Evolutionary conservation across 2,113 vertebrate species (phyloP), one percentile per base, ranked within the genome.

Genomic region (Oryzias javanicus): DNA sequence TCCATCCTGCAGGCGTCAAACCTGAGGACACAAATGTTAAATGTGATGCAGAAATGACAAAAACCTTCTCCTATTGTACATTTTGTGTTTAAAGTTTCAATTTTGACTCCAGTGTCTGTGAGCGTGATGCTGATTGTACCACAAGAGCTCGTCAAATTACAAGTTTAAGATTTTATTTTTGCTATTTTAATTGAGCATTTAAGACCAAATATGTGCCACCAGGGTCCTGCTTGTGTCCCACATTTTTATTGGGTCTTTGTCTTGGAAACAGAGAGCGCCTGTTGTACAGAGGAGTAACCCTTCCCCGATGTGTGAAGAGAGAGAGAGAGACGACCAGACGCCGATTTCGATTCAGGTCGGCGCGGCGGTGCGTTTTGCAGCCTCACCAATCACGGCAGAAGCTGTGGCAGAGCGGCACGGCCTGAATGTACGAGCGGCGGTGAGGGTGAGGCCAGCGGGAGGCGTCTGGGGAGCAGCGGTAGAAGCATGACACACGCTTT

Each of bases 381-480:
- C 49, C 84, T 89, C 85, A 95, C 94, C 94, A 95, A 61, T 88
- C 81, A 52, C 91, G 83, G 74, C 94, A 95, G 91, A 95, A 92
- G 86, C 90, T 91, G 19, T 82, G 67, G 76, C 94, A 95, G 55
- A 95, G 91, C 0, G 92, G 92, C 62, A 92, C 90, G 0, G 86
- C 90, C 75, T 88, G 88, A 70, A 91, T 82, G 79, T 81, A 79
- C 0, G 86, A 80, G 81, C 78, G 72, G 6, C 67, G 77, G 1
- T 73, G 79, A 19, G 87, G 88, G 61, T 84, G 91, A 55, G 91
- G 85, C 91, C 90, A 95, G 50, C 82, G 90, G 1, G 82, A 86
- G 0, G 90, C 89, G 2, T 91, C 81, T 0, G 93, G 93, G 52
- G 93, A 94, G 76, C 93, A 94, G 64, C 82, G 90, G 68, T 93